Evolutionary conservation across 37 sponge, comb jelly and placozoan species (phyloP).

Genomic region (Beroe forskalii): DNA sequence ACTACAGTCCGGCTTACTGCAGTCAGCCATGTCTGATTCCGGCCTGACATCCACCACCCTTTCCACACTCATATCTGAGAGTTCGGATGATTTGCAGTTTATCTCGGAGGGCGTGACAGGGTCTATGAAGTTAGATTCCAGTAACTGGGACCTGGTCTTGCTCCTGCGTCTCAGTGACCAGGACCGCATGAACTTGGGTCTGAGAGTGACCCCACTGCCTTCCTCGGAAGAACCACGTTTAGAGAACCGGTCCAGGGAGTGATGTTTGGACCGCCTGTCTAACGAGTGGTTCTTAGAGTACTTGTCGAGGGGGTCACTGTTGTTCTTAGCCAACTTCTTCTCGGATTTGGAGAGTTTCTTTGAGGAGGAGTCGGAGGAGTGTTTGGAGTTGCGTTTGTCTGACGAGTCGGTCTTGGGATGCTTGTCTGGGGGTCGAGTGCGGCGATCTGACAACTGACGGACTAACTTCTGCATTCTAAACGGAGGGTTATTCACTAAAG

Average conservation of each 20-base stretch:
- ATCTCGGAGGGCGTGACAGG: background rate
- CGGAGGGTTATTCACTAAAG: background rate
- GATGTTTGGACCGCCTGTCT: background rate
- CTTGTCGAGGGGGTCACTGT: background rate
- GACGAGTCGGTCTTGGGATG: background rate
- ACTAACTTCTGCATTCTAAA: conserved; percentile 59
- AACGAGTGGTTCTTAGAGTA: background rate
- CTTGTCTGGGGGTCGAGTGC: background rate
- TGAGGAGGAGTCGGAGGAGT: background rate
- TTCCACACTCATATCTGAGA: background rate
- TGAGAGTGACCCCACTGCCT: background rate
- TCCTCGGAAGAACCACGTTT: background rate
- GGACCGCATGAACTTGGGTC: conserved; percentile 37
- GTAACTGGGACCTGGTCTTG: background rate
- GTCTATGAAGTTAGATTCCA: conserved; percentile 16
- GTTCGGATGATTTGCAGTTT: background rate
- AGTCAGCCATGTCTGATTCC: background rate
- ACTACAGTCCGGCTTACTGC: background rate
- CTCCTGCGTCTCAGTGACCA: conserved; percentile 17
- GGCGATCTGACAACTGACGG: conserved; percentile 22
- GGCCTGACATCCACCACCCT: background rate
- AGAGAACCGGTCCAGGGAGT: background rate
- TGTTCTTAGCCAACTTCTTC: background rate
- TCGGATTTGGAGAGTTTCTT: conserved; percentile 10
- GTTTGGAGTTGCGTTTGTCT: background rate